Percentiles rank a stretch among this genome's conserved stretches.
These are phyloP conservation scores for Vireo griseus DNA, from an alignment of 2,797 vertebrate species.

Conservation along the genomic window DNA sequence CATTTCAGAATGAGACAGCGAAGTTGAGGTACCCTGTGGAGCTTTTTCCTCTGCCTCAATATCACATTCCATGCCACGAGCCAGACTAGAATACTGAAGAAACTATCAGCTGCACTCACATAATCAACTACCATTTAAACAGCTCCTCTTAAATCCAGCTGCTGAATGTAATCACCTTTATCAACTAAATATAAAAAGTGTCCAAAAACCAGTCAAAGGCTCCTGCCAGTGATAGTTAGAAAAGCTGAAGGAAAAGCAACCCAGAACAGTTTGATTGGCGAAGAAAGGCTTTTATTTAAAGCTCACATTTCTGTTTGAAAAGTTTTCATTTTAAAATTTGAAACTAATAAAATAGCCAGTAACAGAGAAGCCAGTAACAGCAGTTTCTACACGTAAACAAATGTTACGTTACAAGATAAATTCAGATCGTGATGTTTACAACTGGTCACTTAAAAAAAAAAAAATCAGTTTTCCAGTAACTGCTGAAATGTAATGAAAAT, in stretches of 20 bases:
- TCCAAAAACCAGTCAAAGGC: neutral
- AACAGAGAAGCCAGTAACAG: neutral
- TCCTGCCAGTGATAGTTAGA: rapidly evolving
- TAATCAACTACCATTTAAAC: neutral
- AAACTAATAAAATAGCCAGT: neutral
- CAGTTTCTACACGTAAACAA: neutral
- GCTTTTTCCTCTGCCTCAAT: neutral
- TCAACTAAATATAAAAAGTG: neutral
- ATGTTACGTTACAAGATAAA: neutral
- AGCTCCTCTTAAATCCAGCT: neutral
- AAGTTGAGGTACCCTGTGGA: neutral
- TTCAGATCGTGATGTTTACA: neutral
- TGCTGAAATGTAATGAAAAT: neutral
- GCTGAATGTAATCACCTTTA: neutral
- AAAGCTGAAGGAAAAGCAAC: neutral
- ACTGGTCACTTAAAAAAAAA: neutral
- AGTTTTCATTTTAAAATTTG: neutral
- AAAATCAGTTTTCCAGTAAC: neutral
- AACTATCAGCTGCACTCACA: neutral
- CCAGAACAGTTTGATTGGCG: neutral
- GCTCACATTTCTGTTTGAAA: neutral
- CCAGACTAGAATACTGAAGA: neutral
- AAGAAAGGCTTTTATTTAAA: neutral
- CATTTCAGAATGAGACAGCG: neutral
- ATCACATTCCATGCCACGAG: rapidly evolving